Evolutionary conservation across 2,797 vertebrate species (phyloP).

Genomic region (Iguana delicatissima): DNA sequence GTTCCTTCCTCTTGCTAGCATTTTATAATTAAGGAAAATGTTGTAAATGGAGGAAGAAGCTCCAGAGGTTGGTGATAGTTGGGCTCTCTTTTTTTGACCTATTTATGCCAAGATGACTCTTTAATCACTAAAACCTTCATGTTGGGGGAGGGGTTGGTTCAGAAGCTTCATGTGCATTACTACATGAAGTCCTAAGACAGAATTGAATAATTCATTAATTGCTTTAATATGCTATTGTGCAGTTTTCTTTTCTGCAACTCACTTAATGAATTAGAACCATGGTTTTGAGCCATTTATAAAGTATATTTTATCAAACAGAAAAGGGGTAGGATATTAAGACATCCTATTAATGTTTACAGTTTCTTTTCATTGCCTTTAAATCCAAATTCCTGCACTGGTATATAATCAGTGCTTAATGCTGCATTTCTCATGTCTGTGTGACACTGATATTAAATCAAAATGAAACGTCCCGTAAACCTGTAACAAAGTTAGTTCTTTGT

Average conservation of each 20-base stretch:
- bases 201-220: slow-evolving; percentile 70
- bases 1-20: slow-evolving; percentile 44
- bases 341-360: slow-evolving; percentile 9
- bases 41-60: slow-evolving; percentile 48
- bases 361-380: slow-evolving; percentile 35
- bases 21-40: slow-evolving; percentile 63
- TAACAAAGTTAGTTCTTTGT: background rate
- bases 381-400: background rate
- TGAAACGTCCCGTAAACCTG: background rate
- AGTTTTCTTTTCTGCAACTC: slow-evolving; percentile 33
- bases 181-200: slow-evolving; percentile 39
- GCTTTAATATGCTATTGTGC: slow-evolving; percentile 47
- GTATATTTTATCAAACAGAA: slow-evolving; percentile 3
- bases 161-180: slow-evolving; percentile 59
- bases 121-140: slow-evolving; percentile 61
- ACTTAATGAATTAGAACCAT: slow-evolving; percentile 44
- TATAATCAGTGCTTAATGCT: background rate
- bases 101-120: slow-evolving; percentile 64
- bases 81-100: slow-evolving; percentile 57
- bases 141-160: slow-evolving; percentile 50
- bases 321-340: slow-evolving; percentile 22
- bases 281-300: slow-evolving; percentile 35
- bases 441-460: background rate
- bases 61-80: slow-evolving; percentile 30
- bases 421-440: background rate